Conservation (phyloP, 2,888 invertebrate species). For the Dynastes grantii region DNA sequence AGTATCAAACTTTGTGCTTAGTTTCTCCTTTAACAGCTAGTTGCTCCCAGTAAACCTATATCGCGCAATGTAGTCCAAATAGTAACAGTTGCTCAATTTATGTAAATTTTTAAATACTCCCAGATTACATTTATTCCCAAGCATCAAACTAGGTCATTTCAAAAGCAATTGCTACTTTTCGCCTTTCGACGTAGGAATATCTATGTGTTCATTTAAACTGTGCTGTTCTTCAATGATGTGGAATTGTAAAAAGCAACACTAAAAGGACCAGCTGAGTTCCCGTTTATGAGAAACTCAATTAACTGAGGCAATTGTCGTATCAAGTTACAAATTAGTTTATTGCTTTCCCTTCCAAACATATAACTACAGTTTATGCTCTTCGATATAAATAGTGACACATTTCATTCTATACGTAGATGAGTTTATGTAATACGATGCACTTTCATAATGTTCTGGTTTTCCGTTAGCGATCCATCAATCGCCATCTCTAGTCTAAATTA, state of each 20-base stretch:
- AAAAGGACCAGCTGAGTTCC: conserved; percentile 4
- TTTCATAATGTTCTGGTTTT: conserved; percentile 26
- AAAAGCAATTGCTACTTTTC: too few species aligned
- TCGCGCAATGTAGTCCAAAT: too few species aligned
- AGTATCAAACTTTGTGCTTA: too few species aligned
- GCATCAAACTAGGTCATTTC: too few species aligned
- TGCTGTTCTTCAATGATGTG: too few species aligned
- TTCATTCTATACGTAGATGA: conserved; percentile 25
- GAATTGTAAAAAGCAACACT: background rate
- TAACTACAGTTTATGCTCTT: background rate
- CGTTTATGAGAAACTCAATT: conserved; percentile 28
- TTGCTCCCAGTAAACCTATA: too few species aligned
- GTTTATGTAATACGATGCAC: conserved; percentile 27
- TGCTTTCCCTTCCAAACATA: conserved; percentile 10
- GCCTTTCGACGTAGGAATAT: too few species aligned
- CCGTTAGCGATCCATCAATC: background rate
- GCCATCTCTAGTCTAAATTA: conserved; percentile 1
- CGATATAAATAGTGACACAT: conserved; percentile 28
- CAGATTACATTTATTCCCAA: too few species aligned
- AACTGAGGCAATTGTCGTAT: conserved; percentile 16
- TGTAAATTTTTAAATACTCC: too few species aligned
- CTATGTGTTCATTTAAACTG: too few species aligned
- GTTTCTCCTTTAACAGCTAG: too few species aligned
- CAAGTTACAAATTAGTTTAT: conserved; percentile 41
- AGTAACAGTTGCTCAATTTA: too few species aligned